Conservation (phyloP, 2,113 vertebrate species). For the Sphaerodactylus townsendi region DNA sequence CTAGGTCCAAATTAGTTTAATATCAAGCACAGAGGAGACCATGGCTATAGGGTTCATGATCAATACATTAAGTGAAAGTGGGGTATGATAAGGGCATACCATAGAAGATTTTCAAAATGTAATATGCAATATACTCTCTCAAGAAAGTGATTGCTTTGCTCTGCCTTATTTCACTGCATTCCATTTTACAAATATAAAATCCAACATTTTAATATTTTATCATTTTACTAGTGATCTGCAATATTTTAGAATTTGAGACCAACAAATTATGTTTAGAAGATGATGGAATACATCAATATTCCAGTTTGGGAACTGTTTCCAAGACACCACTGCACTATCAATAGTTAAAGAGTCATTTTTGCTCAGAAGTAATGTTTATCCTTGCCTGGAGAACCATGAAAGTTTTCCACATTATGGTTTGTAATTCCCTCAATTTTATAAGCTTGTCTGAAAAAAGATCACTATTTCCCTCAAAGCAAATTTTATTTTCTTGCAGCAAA, state of each 20-base stretch:
- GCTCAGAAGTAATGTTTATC: neutral
- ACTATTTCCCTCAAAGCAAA: too few species aligned
- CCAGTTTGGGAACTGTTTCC: neutral
- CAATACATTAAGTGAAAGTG: too few species aligned
- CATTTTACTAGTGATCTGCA: neutral
- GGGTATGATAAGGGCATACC: neutral
- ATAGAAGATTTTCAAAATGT: neutral
- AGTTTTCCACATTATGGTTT: neutral
- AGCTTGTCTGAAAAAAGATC: too few species aligned
- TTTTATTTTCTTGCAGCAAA: too few species aligned
- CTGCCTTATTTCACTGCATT: rapidly evolving
- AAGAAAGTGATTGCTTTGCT: neutral
- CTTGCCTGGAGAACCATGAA: neutral
- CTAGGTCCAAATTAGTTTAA: neutral
- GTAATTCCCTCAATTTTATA: neutral
- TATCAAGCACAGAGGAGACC: neutral
- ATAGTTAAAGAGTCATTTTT: conserved; percentile 1
- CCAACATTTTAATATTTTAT: neutral
- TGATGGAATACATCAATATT: too few species aligned
- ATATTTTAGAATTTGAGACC: neutral
- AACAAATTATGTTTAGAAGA: too few species aligned
- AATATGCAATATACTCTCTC: neutral
- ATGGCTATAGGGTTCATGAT: neutral
- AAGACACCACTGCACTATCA: neutral
- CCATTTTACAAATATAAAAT: neutral